Conservation (phyloP, 2,797 vertebrate species). For the Acanthopagrus latus region DNA sequence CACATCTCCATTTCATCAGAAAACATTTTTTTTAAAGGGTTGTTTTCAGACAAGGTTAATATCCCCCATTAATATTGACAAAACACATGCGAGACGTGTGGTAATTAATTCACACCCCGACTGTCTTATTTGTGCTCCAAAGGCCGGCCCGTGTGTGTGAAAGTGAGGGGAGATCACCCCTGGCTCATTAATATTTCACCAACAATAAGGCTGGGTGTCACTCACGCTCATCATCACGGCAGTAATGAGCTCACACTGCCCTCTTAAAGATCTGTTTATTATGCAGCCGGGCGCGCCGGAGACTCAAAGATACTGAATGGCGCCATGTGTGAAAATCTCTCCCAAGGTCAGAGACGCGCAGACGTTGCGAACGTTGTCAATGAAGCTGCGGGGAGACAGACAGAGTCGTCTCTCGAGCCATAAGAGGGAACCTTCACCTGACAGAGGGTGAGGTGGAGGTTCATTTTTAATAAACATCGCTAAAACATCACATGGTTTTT, state of each 20-base stretch:
- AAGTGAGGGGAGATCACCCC: constrained; percentile 56
- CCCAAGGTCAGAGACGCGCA: constrained; percentile 68
- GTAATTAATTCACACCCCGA: constrained; percentile 47
- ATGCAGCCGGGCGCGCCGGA: constrained; percentile 64
- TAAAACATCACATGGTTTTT: constrained; percentile 15
- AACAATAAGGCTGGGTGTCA: constrained; percentile 75
- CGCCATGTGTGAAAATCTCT: constrained; percentile 63
- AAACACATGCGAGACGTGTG: constrained; percentile 53
- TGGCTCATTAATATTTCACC: constrained; percentile 79
- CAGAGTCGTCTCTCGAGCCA: constrained; percentile 4
- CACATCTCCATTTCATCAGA: constrained; percentile 72
- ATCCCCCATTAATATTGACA: constrained; percentile 68
- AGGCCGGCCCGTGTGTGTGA: constrained; percentile 44
- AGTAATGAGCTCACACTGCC: constrained; percentile 70
- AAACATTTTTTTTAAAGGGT: constrained; percentile 9
- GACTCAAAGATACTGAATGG: constrained; percentile 60
- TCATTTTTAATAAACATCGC: constrained; percentile 23
- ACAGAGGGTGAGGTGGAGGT: neutral
- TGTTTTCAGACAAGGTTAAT: constrained; percentile 68
- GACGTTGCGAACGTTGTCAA: constrained; percentile 26
- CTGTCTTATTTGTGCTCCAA: constrained; percentile 47
- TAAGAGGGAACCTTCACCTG: constrained; percentile 8
- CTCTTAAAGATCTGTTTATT: constrained; percentile 74
- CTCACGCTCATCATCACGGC: constrained; percentile 71
- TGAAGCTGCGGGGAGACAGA: constrained; percentile 3